Evolutionary conservation across 2,113 vertebrate species (phyloP).

Genomic region (Anoplopoma fimbria): DNA sequence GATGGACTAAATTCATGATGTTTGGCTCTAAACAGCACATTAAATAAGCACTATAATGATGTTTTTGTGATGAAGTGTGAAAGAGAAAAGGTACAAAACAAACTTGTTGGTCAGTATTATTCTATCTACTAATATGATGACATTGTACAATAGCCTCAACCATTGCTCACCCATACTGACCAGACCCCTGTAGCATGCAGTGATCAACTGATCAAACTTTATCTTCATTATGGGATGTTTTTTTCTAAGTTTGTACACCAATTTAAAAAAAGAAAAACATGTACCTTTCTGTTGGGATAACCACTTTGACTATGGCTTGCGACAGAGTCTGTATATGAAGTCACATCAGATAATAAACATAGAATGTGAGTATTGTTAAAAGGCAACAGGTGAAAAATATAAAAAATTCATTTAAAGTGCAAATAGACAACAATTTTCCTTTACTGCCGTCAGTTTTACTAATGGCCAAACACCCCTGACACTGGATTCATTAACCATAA

Average conservation of each 20-base stretch:
- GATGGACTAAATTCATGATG: slow-evolving; percentile 40
- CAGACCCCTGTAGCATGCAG: slow-evolving; percentile 85
- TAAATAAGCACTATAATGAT: slow-evolving; percentile 44
- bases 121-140: slow-evolving; percentile 52
- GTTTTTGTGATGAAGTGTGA: slow-evolving; percentile 51
- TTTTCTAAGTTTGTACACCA: slow-evolving; percentile 95
- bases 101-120: slow-evolving; percentile 39
- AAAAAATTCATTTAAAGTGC: slow-evolving; percentile 96
- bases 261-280: slow-evolving; percentile 99
- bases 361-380: slow-evolving; percentile 99
- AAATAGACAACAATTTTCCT: slow-evolving; percentile 87
- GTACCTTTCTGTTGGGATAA: slow-evolving; percentile 99
- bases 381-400: slow-evolving; percentile 97
- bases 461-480: slow-evolving; percentile 64
- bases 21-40: too few species aligned
- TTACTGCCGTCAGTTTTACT: slow-evolving; percentile 90
- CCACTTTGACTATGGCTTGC: slow-evolving; percentile 99
- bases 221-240: slow-evolving; percentile 91
- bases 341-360: slow-evolving; percentile 99
- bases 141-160: slow-evolving; percentile 76
- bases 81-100: slow-evolving; percentile 34
- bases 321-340: slow-evolving; percentile 99
- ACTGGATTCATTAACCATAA: slow-evolving; percentile 57
- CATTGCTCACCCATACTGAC: slow-evolving; percentile 96
- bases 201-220: slow-evolving; percentile 83